These are phyloP conservation scores for Neopelma chrysocephalum DNA, from an alignment of 2,797 vertebrate species.

Conservation along the genomic window DNA sequence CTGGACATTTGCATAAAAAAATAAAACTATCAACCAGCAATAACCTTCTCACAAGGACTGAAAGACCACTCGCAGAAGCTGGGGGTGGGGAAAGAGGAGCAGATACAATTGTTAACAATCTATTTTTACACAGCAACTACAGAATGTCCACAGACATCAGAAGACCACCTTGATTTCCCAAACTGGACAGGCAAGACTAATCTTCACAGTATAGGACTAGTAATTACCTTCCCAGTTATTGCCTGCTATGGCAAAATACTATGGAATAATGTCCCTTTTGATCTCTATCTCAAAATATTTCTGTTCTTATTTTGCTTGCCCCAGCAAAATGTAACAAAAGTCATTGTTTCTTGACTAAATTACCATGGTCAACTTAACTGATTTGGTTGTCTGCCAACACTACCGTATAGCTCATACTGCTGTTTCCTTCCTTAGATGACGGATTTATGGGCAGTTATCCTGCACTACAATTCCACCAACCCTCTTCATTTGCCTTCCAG, in stretches of 20 bases:
- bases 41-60: neutral
- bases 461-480: neutral
- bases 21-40: neutral
- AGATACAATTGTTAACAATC: neutral
- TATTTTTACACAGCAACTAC: neutral
- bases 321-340: neutral
- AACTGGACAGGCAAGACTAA: neutral
- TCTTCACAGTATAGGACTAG: neutral
- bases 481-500: neutral
- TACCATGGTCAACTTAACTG: neutral
- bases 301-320: neutral
- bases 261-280: neutral
- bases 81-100: rapidly evolving
- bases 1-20: neutral
- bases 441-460: neutral
- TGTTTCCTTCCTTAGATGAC: neutral
- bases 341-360: neutral
- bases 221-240: neutral
- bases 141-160: neutral
- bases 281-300: neutral
- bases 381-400: neutral
- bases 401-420: neutral
- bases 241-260: neutral
- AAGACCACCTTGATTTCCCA: neutral
- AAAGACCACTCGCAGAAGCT: rapidly evolving